Evolutionary conservation across 2,888 invertebrate genomes (phyloP).

Genomic region (Folsomia candida): DNA sequence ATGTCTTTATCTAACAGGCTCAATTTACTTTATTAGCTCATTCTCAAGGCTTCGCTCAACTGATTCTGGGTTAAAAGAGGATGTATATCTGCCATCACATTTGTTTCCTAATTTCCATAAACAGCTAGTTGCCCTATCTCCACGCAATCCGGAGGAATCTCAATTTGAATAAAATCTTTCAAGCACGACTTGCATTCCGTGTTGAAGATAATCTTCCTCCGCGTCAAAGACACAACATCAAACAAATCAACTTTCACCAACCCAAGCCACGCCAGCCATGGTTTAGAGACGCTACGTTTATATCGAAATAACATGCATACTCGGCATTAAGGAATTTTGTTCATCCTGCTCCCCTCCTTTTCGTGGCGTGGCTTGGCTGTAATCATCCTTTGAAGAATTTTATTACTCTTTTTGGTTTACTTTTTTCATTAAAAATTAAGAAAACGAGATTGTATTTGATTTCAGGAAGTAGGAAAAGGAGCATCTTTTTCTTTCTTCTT

Average conservation of each 20-base stretch:
- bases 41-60: background rate
- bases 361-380: background rate
- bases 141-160: background rate
- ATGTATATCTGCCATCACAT: background rate
- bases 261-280: background rate
- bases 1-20: slow-evolving; percentile 9
- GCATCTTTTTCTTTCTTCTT: no score
- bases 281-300: no score
- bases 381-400: background rate
- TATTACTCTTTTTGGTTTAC: background rate
- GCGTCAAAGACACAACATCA: background rate
- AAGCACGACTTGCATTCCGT: background rate
- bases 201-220: background rate
- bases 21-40: slow-evolving; percentile 21
- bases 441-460: background rate
- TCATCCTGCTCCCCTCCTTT: background rate
- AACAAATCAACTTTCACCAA: background rate
- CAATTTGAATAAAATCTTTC: background rate
- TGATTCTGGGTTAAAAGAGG: background rate
- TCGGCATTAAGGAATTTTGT: no score
- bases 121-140: background rate
- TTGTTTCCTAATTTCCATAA: background rate
- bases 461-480: no score
- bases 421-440: background rate
- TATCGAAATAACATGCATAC: no score